These are phyloP conservation scores for Podargus strigoides DNA, from an alignment of 2,797 vertebrate species.

Conservation along the genomic window DNA sequence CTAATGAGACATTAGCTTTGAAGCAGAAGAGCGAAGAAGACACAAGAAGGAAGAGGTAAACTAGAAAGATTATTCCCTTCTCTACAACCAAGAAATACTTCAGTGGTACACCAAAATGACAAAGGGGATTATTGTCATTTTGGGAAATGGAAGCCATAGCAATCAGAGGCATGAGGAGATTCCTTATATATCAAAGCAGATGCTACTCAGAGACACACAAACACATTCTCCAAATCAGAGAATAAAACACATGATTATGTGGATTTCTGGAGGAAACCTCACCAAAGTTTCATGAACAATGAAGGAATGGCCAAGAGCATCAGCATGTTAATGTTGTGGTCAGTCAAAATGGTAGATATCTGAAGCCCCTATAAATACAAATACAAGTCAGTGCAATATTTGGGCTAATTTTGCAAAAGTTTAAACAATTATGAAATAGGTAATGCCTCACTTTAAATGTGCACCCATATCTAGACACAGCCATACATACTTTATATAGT, in stretches of 20 bases:
- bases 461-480: rapidly evolving
- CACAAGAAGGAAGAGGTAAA: neutral
- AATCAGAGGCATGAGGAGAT: neutral
- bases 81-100: neutral
- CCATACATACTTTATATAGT: neutral
- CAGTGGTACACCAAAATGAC: neutral
- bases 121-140: neutral
- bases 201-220: neutral
- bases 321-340: neutral
- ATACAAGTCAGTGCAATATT: neutral
- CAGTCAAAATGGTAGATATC: neutral
- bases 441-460: neutral
- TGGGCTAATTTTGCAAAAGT: neutral
- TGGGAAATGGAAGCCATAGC: neutral
- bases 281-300: neutral
- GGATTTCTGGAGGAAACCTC: neutral
- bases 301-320: neutral
- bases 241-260: neutral
- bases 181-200: neutral
- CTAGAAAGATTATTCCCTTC: neutral
- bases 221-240: neutral
- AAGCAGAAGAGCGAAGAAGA: neutral
- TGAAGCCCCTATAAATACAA: neutral
- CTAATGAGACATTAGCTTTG: neutral
- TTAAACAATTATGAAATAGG: neutral